Base-by-base conservation (phyloP, 2,888 invertebrate genomes). In the Chrysopilus asiliformis region DNA sequence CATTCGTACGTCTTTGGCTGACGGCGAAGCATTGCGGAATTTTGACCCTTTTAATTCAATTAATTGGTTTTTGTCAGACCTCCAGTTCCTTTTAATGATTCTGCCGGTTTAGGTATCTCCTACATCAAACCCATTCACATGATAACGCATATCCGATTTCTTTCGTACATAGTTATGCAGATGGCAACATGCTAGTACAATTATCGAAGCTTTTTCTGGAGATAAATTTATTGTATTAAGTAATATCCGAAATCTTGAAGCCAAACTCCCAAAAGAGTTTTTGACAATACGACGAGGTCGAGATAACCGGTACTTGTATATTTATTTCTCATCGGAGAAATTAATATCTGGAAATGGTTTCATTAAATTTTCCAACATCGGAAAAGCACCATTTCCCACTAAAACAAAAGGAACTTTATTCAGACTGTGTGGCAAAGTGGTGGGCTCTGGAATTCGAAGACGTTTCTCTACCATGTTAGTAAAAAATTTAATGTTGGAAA, bases 311-410 rank as follows among this genome's bases (percentile, higher is more conserved):
- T 34, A 25, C 14, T 34, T 24, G 25, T 24, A 34, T 20, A 34
- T 22, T 7, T 13, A n/a, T 13, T 5, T 10, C 14, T 22, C 31
- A 8, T 15, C 12, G 12, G 12, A 25, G 7, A 10, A 18, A 3
- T 33, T 22, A 25, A 10, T 36, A 10, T n/a, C 13, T 9, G 26
- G 33, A 29, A 33, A 38, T 26, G 36, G 40, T 10, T 43, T 42
- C 31, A 44, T 40, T 9, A 44, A 26, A 22, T 42, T 25, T 25
- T 29, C 22, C 4, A 12, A 28, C 9, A 38, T 17, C 18, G 39
- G 31, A 40, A 42, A 42, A 8, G 38, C 40, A 10, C 38, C 40
- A 24, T 42, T 40, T 15, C 27, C 36, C 4, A 42, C 40, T 24
- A 44, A 38, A 13, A 36, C 37, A 39, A 28, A 41, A 4, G 39